These are phyloP conservation scores for Orchesella cincta DNA, from an alignment of 1,140 invertebrate species.

Conservation along the genomic window DNA sequence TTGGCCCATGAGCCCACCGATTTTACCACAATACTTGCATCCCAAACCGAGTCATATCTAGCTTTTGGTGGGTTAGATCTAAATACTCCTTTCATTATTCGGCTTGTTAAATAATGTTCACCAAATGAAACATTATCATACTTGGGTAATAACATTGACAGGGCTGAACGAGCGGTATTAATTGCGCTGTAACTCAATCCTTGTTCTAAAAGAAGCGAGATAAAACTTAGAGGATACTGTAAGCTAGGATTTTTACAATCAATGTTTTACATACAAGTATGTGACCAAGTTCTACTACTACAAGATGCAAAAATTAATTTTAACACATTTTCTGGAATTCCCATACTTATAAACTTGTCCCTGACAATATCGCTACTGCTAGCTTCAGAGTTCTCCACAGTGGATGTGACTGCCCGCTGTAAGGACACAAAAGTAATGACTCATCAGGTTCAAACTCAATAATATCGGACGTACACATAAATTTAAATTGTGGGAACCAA, in stretches of 20 bases:
- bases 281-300: neutral
- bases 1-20: neutral
- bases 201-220: neutral
- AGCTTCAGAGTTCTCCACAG: neutral
- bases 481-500: constrained; percentile 12
- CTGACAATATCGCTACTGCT: neutral
- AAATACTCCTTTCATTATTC: neutral
- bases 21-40: neutral
- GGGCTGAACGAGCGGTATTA: neutral
- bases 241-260: neutral
- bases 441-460: neutral
- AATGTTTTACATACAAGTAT: neutral
- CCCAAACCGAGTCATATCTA: neutral
- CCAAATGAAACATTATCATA: neutral
- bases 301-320: neutral
- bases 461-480: too few relatives aligned
- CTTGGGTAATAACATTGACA: neutral
- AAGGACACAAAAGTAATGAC: neutral
- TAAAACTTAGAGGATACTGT: neutral
- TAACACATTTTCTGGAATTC: neutral
- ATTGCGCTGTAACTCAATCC: neutral
- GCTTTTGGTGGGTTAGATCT: neutral
- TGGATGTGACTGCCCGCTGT: neutral
- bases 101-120: neutral
- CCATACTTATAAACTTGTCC: neutral